phyloP scores from a whole-genome alignment of 2,888 invertebrate species.

The Epicampocera succincta region DNA sequence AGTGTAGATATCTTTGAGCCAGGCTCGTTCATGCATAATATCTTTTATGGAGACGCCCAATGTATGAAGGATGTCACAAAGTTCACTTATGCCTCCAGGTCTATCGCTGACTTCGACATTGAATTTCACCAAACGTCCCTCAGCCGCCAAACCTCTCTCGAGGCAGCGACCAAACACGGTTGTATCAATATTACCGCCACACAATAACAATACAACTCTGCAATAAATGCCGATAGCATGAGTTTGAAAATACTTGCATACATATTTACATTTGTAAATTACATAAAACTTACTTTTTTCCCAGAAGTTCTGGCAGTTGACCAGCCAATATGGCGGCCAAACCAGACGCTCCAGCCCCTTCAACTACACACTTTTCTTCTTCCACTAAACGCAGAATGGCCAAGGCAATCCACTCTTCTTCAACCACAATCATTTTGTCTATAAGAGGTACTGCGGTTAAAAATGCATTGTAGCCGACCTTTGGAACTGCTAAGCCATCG shows the following conservation, averaged over 20 bases:
- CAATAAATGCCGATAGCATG: neutral
- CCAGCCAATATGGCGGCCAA: slow-evolving; percentile 93
- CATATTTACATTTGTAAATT: neutral
- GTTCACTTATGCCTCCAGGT: slow-evolving; percentile 92
- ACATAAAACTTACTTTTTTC: slow-evolving; percentile 87
- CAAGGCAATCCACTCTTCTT: slow-evolving; percentile 91
- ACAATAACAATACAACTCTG: slow-evolving; percentile 91
- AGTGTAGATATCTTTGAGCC: slow-evolving; percentile 95
- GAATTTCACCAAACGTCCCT: slow-evolving; percentile 89
- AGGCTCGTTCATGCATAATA: slow-evolving; percentile 97
- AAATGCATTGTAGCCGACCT: slow-evolving; percentile 93
- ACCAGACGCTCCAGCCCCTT: slow-evolving; percentile 94
- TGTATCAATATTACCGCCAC: slow-evolving; percentile 96
- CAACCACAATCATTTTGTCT: slow-evolving; percentile 91
- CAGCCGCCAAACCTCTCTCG: slow-evolving; percentile 93
- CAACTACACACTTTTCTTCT: slow-evolving; percentile 93
- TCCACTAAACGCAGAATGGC: slow-evolving; percentile 90
- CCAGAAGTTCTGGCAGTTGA: slow-evolving; percentile 89
- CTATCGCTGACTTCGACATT: slow-evolving; percentile 91
- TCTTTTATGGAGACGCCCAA: slow-evolving; percentile 96
- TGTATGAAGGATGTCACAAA: slow-evolving; percentile 88
- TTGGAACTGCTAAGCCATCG: slow-evolving; percentile 94
- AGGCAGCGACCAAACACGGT: slow-evolving; percentile 93
- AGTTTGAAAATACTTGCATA: neutral
- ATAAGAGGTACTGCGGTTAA: slow-evolving; percentile 87